These are phyloP conservation scores for Dermolepida albohirtum DNA, from an alignment of 2,888 invertebrate genomes.

Conservation along the genomic window DNA sequence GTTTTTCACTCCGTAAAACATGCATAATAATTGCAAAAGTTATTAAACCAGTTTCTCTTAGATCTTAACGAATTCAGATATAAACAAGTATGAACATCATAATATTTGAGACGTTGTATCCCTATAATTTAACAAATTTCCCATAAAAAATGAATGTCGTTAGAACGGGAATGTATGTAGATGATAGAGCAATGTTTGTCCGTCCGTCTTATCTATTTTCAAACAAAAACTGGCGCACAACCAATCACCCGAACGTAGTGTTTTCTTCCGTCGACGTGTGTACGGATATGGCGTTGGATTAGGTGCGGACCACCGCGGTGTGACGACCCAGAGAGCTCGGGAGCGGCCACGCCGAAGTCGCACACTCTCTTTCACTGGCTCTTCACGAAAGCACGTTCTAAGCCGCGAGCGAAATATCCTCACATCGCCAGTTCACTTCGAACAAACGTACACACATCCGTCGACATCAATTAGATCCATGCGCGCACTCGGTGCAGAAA, in stretches of 20 bases:
- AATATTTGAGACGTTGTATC: too few species aligned
- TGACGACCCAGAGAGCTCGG: constrained; percentile 32
- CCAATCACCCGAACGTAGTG: background rate
- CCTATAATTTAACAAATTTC: too few species aligned
- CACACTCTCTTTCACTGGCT: constrained; percentile 37
- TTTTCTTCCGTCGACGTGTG: constrained; percentile 9
- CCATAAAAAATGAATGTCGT: too few species aligned
- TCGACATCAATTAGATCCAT: constrained; percentile 18
- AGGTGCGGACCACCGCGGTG: constrained; percentile 40
- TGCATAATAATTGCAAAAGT: too few species aligned
- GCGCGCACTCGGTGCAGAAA: constrained; percentile 1
- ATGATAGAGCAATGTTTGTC: too few species aligned
- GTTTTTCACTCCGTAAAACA: too few species aligned
- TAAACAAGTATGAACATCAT: too few species aligned
- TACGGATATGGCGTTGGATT: constrained; percentile 33
- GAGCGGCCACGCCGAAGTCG: constrained; percentile 34
- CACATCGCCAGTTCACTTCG: constrained; percentile 27
- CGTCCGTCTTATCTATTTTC: too few species aligned
- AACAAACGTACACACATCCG: constrained; percentile 1
- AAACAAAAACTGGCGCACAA: too few species aligned
- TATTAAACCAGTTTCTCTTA: too few species aligned
- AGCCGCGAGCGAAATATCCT: constrained; percentile 29
- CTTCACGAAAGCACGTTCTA: constrained; percentile 28
- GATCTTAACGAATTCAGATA: too few species aligned
- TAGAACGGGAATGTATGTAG: too few species aligned